These are phyloP conservation scores for Eulithis testata DNA, from an alignment of 2,888 invertebrate species.

Conservation along the genomic window DNA sequence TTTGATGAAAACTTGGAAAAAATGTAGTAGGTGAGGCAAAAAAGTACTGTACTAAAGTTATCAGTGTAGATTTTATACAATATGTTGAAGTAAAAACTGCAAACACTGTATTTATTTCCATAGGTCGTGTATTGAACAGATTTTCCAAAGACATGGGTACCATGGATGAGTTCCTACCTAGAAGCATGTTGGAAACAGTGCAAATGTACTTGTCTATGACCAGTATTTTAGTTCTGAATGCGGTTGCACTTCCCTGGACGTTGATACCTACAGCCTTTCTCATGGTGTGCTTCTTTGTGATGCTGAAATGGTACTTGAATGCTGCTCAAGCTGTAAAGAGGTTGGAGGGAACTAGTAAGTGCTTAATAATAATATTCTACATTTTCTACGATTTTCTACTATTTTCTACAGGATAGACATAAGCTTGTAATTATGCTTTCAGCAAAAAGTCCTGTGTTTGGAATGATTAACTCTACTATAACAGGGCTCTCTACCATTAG, in stretches of 20 bases:
- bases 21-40: too few species aligned
- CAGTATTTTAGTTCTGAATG: constrained; percentile 71
- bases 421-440: constrained; percentile 32
- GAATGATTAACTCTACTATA: constrained; percentile 90
- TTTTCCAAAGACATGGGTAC: constrained; percentile 94
- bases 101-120: neutral
- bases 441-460: constrained; percentile 93
- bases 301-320: constrained; percentile 88
- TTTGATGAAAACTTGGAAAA: too few species aligned
- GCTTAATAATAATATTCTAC: too few species aligned
- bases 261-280: constrained; percentile 68
- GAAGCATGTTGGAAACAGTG: constrained; percentile 86
- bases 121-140: constrained; percentile 88
- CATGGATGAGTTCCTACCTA: constrained; percentile 90
- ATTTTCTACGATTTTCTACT: too few species aligned
- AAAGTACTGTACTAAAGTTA: too few species aligned
- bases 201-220: constrained; percentile 78
- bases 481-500: constrained; percentile 91
- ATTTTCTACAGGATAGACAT: neutral
- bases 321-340: constrained; percentile 91
- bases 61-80: too few species aligned
- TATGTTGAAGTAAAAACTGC: too few species aligned
- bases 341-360: constrained; percentile 88
- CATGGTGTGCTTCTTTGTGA: constrained; percentile 84
- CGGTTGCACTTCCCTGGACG: constrained; percentile 72